Evolutionary conservation across 2,888 invertebrate species (phyloP).

Genomic region (Thysanoteuthis rhombus): DNA sequence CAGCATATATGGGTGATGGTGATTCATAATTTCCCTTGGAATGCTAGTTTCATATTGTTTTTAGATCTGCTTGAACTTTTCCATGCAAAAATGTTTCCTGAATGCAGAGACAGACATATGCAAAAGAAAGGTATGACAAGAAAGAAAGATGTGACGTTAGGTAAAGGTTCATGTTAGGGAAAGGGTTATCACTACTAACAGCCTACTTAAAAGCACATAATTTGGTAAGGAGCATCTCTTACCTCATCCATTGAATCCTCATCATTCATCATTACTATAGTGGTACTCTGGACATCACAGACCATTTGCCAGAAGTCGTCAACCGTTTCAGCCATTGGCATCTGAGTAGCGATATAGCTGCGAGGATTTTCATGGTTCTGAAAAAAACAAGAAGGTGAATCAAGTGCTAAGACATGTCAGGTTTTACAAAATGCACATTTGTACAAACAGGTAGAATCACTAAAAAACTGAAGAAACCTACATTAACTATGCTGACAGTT

Average conservation of each 20-base stretch:
- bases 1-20: too few species aligned
- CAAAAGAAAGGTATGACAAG: background rate
- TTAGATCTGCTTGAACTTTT: too few species aligned
- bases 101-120: background rate
- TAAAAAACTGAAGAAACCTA: too few species aligned
- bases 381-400: background rate
- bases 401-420: background rate
- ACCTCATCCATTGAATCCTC: slow-evolving; percentile 28
- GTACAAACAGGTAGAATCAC: too few species aligned
- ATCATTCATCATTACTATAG: slow-evolving; percentile 30
- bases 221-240: background rate
- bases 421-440: too few species aligned
- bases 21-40: too few species aligned
- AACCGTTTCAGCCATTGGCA: slow-evolving; percentile 30
- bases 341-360: slow-evolving; percentile 32
- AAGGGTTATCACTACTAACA: background rate
- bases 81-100: background rate
- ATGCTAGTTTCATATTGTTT: too few species aligned
- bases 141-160: background rate
- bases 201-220: background rate
- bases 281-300: slow-evolving; percentile 1
- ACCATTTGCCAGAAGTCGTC: slow-evolving; percentile 34
- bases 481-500: too few species aligned
- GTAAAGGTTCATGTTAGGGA: background rate
- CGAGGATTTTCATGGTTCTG: slow-evolving; percentile 24